Conservation (phyloP, 37 sponge, comb jelly and placozoan genomes). For the Lycopodina hypogea region DNA sequence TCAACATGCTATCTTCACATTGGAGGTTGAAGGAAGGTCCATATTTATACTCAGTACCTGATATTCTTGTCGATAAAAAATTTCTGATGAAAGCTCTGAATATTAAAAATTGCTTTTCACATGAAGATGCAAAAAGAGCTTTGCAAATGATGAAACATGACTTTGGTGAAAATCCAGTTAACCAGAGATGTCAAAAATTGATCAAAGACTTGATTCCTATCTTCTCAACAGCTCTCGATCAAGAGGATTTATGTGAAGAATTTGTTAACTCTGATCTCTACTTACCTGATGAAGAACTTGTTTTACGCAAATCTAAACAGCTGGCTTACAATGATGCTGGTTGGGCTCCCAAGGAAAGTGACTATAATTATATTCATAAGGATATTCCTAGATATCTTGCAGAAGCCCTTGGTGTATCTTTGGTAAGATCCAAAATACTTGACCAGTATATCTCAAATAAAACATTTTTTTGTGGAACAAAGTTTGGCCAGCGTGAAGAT, state of each 20-base stretch:
- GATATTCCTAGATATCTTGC: constrained; percentile 33
- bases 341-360: constrained; percentile 21
- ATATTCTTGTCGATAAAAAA: neutral
- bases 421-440: constrained; percentile 37
- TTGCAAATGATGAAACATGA: constrained; percentile 43
- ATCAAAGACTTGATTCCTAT: constrained; percentile 11
- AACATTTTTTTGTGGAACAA: constrained; percentile 3
- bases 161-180: constrained; percentile 12
- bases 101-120: constrained; percentile 25
- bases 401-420: constrained; percentile 17
- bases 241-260: neutral
- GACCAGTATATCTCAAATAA: constrained; percentile 5
- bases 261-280: neutral
- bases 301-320: constrained; percentile 16
- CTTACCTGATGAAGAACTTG: constrained; percentile 35
- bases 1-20: constrained; percentile 5
- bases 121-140: constrained; percentile 35
- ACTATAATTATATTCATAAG: constrained; percentile 4
- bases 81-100: constrained; percentile 17
- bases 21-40: constrained; percentile 39
- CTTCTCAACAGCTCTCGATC: neutral
- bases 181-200: constrained; percentile 1
- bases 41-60: constrained; percentile 49
- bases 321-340: constrained; percentile 53
- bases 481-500: constrained; percentile 77